phyloP scores from a whole-genome alignment of 2,797 vertebrate species.

The Poecile montanus region DNA sequence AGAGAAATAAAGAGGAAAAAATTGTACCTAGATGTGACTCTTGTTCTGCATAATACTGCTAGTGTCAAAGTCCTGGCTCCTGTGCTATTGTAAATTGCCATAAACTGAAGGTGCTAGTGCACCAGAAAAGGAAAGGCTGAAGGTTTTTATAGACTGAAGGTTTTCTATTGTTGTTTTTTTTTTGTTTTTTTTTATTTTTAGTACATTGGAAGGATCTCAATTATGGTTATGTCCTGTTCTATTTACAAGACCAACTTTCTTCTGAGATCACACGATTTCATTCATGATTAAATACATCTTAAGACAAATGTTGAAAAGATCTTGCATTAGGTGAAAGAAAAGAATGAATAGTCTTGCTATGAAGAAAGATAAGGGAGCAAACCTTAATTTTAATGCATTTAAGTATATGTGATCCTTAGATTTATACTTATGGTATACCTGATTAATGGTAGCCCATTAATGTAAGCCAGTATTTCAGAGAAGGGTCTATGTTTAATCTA shows the following conservation, averaged over 20 bases:
- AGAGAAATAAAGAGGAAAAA: slow-evolving; percentile 41
- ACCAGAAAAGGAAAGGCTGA: background rate
- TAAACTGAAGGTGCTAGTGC: slow-evolving; percentile 18
- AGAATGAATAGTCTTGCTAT: background rate
- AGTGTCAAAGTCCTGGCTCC: slow-evolving; percentile 43
- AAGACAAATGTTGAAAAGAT: background rate
- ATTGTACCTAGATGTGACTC: slow-evolving; percentile 42
- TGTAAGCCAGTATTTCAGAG: background rate
- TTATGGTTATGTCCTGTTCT: background rate
- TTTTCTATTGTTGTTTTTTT: background rate
- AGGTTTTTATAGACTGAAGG: background rate
- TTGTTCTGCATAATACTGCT: slow-evolving; percentile 23
- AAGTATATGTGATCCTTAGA: background rate
- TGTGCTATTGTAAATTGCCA: slow-evolving; percentile 6
- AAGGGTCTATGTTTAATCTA: background rate
- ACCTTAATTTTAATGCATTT: background rate
- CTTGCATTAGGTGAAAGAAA: background rate
- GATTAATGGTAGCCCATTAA: background rate
- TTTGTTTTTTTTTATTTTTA: background rate
- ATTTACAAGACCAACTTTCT: background rate
- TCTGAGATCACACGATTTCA: background rate
- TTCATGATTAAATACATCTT: slow-evolving; percentile 38
- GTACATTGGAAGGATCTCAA: background rate
- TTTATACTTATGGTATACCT: background rate
- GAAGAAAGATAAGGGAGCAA: background rate